These are phyloP conservation scores for Merops nubicus DNA, from an alignment of 2,113 vertebrate species.

Conservation along the genomic window DNA sequence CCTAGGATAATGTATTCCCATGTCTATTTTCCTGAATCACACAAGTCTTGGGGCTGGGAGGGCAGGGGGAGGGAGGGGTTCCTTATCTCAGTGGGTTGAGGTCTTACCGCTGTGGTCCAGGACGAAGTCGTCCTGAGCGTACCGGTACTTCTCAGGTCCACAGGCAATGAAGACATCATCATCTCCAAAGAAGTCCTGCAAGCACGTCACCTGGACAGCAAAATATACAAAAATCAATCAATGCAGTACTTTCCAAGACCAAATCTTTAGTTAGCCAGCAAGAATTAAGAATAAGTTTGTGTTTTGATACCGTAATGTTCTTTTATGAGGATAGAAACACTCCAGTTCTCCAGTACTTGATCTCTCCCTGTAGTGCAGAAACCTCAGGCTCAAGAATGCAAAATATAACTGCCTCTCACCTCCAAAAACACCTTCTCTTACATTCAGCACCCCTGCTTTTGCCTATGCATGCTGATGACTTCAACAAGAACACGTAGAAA, in stretches of 20 bases:
- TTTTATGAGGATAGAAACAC: not conserved
- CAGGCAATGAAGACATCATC: constrained; percentile 98
- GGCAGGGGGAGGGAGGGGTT: too few relatives aligned
- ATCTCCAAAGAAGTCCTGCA: constrained; percentile 98
- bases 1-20: not conserved
- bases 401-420: not conserved
- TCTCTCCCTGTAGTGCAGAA: not conserved
- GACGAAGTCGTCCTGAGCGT: constrained; percentile 97
- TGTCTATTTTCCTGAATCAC: not conserved
- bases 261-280: not conserved
- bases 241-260: not conserved
- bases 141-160: constrained; percentile 94
- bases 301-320: not conserved
- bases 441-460: not conserved
- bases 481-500: not conserved
- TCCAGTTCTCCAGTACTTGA: not conserved
- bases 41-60: not conserved
- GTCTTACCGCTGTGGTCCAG: constrained; percentile 96
- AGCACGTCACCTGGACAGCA: constrained; percentile 84
- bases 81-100: too few relatives aligned
- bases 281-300: not conserved
- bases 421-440: not conserved
- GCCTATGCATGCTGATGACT: not conserved
- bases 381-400: not conserved
- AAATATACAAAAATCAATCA: constrained; percentile 1